These are phyloP conservation scores for Harpalus rubripes DNA, from an alignment of 2,888 invertebrate species.

Conservation along the genomic window DNA sequence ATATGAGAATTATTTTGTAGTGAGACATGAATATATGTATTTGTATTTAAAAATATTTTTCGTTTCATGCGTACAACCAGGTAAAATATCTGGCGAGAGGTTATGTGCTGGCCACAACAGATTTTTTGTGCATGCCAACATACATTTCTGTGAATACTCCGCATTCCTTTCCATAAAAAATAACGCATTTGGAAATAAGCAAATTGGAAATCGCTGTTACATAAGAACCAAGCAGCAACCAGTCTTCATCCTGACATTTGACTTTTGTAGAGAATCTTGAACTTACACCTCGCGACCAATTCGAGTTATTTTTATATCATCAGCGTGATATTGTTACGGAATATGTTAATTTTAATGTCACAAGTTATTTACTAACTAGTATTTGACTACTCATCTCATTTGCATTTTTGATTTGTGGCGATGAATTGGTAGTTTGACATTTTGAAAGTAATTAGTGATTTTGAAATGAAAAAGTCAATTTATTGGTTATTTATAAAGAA, in stretches of 20 bases:
- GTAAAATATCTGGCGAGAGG: no score
- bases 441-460: not conserved
- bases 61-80: no score
- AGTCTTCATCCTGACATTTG: constrained; percentile 8
- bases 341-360: constrained; percentile 19
- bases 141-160: no score
- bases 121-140: not conserved
- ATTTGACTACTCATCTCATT: not conserved
- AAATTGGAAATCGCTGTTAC: constrained; percentile 9
- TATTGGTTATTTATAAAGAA: not conserved
- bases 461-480: not conserved
- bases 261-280: constrained; percentile 34
- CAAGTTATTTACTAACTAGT: not conserved
- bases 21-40: no score
- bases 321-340: constrained; percentile 19
- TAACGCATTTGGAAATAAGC: constrained; percentile 11
- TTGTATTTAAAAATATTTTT: no score
- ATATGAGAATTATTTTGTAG: no score
- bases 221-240: not conserved
- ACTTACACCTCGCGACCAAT: constrained; percentile 14
- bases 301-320: constrained; percentile 6
- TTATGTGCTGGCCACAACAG: no score
- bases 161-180: not conserved
- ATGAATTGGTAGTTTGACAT: not conserved
- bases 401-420: not conserved